These are phyloP conservation scores for Agonopterix arenella DNA, from an alignment of 2,888 invertebrate species.

Conservation along the genomic window DNA sequence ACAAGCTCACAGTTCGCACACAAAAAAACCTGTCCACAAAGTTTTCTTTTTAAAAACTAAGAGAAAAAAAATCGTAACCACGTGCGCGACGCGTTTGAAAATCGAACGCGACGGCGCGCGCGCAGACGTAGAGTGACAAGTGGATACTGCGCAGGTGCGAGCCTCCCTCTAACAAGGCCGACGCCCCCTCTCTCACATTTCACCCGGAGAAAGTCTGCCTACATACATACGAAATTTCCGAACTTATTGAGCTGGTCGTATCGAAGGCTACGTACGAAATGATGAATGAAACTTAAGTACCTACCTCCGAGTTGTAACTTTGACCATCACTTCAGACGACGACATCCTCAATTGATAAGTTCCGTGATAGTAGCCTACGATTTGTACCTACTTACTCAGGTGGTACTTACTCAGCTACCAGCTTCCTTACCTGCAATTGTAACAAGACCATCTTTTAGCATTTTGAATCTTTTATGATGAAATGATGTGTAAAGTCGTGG, in stretches of 20 bases:
- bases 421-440: no score
- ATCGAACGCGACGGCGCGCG: slow-evolving; percentile 59
- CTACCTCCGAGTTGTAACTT: no score
- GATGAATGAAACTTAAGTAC: slow-evolving; percentile 36
- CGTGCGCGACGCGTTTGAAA: slow-evolving; percentile 47
- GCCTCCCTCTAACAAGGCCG: slow-evolving; percentile 75
- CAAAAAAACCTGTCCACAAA: slow-evolving; percentile 30
- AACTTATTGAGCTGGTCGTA: slow-evolving; percentile 62
- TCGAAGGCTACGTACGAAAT: slow-evolving; percentile 28
- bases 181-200: slow-evolving; percentile 58
- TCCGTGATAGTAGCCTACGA: no score
- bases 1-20: slow-evolving; percentile 61
- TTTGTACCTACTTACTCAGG: no score
- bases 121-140: slow-evolving; percentile 63
- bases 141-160: slow-evolving; percentile 66
- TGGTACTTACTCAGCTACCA: no score
- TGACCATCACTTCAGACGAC: no score
- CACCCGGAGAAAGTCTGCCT: slow-evolving; percentile 74
- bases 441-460: no score
- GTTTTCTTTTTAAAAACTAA: slow-evolving; percentile 15
- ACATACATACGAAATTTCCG: slow-evolving; percentile 75
- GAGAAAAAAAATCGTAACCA: slow-evolving; percentile 28
- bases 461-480: no score
- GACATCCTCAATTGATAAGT: no score
- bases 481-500: no score